Evolutionary conservation across 2,113 vertebrate genomes (phyloP).

Genomic region (Corythaixoides concolor): DNA sequence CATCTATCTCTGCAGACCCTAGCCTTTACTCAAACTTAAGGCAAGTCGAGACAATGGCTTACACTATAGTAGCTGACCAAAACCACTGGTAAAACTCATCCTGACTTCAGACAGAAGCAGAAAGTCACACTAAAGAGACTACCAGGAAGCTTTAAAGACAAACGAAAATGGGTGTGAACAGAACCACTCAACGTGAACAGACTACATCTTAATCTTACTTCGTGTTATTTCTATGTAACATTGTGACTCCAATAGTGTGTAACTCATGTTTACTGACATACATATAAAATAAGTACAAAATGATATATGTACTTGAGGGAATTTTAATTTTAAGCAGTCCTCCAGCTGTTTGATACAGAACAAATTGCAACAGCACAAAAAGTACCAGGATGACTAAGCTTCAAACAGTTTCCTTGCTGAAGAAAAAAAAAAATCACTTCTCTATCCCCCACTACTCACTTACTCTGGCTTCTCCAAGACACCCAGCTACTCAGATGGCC

Average conservation of each 20-base stretch:
- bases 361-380: background rate
- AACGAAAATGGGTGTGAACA: background rate
- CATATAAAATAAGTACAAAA: background rate
- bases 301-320: background rate
- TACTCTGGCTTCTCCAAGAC: background rate
- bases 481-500: background rate
- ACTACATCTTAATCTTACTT: background rate
- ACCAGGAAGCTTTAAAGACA: background rate
- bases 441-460: fast-evolving
- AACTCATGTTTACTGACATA: background rate
- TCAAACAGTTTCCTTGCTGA: background rate
- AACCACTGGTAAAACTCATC: background rate
- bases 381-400: background rate
- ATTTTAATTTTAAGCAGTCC: background rate
- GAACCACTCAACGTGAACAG: background rate
- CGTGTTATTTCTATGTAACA: background rate
- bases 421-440: background rate
- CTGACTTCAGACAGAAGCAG: background rate
- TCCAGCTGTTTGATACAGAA: background rate
- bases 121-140: background rate
- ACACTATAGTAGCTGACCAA: background rate
- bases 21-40: background rate
- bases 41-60: background rate
- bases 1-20: background rate
- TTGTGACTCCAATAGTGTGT: background rate